Conservation (phyloP, 2,888 invertebrate genomes). For the Lithosia quadra region DNA sequence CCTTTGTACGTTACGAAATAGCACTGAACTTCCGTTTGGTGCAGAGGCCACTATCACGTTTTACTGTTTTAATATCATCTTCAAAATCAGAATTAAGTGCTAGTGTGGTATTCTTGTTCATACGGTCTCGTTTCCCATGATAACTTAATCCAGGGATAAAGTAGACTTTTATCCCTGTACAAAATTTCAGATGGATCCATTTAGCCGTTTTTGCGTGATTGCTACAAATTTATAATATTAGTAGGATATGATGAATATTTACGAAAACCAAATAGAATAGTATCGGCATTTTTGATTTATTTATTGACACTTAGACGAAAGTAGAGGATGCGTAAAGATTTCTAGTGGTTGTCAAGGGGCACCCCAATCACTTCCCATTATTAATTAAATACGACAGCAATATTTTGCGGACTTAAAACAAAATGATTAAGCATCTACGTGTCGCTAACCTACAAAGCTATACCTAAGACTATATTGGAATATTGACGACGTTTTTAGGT, state of each 20-base stretch:
- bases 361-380: constrained; percentile 17
- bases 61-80: neutral
- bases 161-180: too few species aligned
- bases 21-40: neutral
- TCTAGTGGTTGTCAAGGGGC: constrained; percentile 2
- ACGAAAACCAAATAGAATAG: too few species aligned
- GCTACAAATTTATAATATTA: too few species aligned
- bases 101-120: too few species aligned
- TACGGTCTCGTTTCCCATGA: too few species aligned
- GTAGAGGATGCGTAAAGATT: constrained; percentile 6
- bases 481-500: neutral
- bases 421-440: constrained; percentile 6
- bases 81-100: too few species aligned
- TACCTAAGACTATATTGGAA: neutral
- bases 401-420: constrained; percentile 1
- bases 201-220: too few species aligned
- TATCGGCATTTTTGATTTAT: neutral
- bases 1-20: constrained; percentile 5
- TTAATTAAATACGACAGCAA: constrained; percentile 13
- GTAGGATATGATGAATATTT: too few species aligned
- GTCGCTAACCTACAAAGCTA: neutral
- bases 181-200: too few species aligned
- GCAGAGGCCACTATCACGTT: neutral
- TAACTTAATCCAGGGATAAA: too few species aligned
- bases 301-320: neutral